A percentile compares a stretch with the other conserved stretches of the same genome.
Conservation (phyloP, 2,888 invertebrate species). For the Operophtera brumata region DNA sequence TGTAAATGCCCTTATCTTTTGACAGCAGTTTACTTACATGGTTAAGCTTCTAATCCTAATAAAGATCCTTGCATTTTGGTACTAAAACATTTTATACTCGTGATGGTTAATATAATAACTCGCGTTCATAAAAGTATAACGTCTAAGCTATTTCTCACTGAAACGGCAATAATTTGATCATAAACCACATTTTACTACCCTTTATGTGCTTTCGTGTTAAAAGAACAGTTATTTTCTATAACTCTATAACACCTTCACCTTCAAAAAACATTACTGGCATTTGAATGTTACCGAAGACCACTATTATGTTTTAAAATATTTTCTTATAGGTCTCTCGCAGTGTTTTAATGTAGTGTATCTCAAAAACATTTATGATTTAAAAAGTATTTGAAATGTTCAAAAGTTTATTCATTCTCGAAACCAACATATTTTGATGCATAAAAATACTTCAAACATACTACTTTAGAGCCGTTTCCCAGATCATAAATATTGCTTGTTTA, state of each 20-base stretch:
- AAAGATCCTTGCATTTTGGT: background rate
- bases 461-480: no score
- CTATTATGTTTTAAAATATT: no score
- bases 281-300: no score
- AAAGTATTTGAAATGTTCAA: no score
- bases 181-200: slow-evolving; percentile 5
- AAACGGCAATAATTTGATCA: slow-evolving; percentile 29
- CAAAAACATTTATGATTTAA: no score
- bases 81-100: background rate
- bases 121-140: slow-evolving; percentile 16
- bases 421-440: no score
- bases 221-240: background rate
- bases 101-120: background rate
- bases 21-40: background rate
- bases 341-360: background rate
- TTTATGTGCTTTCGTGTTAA: background rate
- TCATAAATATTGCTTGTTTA: no score
- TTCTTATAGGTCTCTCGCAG: no score
- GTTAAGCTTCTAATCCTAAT: background rate
- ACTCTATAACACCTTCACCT: background rate
- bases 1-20: no score
- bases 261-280: background rate
- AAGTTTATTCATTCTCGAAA: no score
- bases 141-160: slow-evolving; percentile 28
- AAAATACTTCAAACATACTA: no score